Conservation (phyloP, 2,888 invertebrate genomes). For the Lapara coniferarum region DNA sequence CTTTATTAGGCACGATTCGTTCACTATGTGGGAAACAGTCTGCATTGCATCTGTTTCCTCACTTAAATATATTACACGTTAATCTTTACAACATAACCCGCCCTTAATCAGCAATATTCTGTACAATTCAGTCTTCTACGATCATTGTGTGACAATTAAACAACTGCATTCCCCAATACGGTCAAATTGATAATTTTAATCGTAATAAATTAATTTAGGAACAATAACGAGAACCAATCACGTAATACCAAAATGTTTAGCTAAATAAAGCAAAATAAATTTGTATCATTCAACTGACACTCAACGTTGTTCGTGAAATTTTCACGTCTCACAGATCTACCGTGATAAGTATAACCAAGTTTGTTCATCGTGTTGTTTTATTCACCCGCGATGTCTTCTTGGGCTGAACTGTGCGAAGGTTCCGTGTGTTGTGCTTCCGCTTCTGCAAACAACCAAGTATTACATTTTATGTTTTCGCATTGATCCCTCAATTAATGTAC, state of each 20-base stretch:
- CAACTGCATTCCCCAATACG: conserved; percentile 35
- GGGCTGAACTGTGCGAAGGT: conserved; percentile 72
- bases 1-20: conserved; percentile 52
- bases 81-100: conserved; percentile 46
- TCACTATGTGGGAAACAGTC: conserved; percentile 50
- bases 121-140: conserved; percentile 71
- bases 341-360: conserved; percentile 39
- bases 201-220: conserved; percentile 19
- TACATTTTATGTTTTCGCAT: conserved; percentile 15
- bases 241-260: conserved; percentile 9
- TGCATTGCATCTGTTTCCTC: conserved; percentile 53
- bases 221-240: conserved; percentile 25
- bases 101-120: conserved; percentile 48
- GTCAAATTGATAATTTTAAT: background rate
- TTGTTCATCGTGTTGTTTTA: conserved; percentile 35
- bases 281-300: conserved; percentile 49
- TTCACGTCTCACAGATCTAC: conserved; percentile 49
- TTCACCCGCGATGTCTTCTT: conserved; percentile 53
- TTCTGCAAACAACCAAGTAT: conserved; percentile 55
- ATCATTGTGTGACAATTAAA: conserved; percentile 57
- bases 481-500: conserved; percentile 24
- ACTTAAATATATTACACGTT: conserved; percentile 50
- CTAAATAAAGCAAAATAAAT: conserved; percentile 28
- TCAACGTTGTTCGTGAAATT: conserved; percentile 36
- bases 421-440: conserved; percentile 68